Evolutionary conservation across 1,140 invertebrate genomes (phyloP).

Genomic region (Habropoda laboriosa): DNA sequence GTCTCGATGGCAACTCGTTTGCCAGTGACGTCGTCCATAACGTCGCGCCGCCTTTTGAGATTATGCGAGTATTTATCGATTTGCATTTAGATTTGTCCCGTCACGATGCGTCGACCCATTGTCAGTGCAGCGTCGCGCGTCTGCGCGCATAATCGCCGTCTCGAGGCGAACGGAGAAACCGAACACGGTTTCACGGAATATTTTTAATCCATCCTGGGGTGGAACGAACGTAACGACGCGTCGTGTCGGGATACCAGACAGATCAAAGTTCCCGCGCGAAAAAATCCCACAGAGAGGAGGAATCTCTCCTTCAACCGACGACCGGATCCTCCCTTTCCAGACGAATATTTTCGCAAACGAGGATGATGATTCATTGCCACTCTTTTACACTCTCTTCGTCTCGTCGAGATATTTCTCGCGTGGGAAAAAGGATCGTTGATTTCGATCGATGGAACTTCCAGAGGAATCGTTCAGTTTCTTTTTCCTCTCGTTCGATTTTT

Average conservation of each 20-base stretch:
- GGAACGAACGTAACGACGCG: no score
- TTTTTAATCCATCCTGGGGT: slow-evolving; percentile 35
- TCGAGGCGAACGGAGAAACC: no score
- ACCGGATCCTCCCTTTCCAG: not conserved
- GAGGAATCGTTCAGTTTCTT: not conserved
- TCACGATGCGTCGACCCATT: slow-evolving; percentile 22
- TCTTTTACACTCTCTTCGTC: not conserved
- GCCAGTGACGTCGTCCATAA: slow-evolving; percentile 38
- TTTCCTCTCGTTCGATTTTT: no score
- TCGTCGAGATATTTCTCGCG: slow-evolving; percentile 20
- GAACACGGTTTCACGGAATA: not conserved
- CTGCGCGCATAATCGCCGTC: slow-evolving; percentile 11
- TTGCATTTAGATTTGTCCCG: slow-evolving; percentile 65
- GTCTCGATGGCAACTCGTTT: not conserved
- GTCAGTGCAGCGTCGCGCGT: not conserved
- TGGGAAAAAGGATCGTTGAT: not conserved
- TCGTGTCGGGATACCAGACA: slow-evolving; percentile 42
- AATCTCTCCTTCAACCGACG: slow-evolving; percentile 3
- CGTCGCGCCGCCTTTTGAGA: slow-evolving; percentile 32
- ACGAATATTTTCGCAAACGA: slow-evolving; percentile 31
- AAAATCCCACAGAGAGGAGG: slow-evolving; percentile 35
- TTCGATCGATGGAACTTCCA: slow-evolving; percentile 18
- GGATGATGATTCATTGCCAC: slow-evolving; percentile 45
- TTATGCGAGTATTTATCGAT: slow-evolving; percentile 57
- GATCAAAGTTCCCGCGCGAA: slow-evolving; percentile 46